Percentiles rank a stretch among this genome's conserved stretches.
Conservation (phyloP, 2,888 invertebrate species). For the Microplitis deprimator region DNA sequence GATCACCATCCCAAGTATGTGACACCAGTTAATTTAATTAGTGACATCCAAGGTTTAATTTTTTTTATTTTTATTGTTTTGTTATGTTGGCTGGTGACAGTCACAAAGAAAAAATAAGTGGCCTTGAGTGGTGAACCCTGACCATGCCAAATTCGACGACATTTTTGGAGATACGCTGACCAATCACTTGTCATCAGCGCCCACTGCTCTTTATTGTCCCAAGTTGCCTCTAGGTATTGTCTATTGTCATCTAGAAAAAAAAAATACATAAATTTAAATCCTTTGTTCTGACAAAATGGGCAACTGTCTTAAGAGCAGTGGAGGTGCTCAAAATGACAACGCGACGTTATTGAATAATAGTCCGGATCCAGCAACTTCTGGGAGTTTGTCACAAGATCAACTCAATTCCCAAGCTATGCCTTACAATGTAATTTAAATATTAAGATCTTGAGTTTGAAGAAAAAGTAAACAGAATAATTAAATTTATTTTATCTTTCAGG, state of each 20-base stretch:
- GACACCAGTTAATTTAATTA: slow-evolving; percentile 17
- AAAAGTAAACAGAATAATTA: neutral
- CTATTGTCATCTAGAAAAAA: neutral
- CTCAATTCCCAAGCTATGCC: slow-evolving; percentile 74
- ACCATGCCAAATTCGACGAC: slow-evolving; percentile 13
- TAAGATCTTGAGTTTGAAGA: no score
- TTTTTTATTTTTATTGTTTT: neutral
- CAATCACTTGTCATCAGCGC: neutral
- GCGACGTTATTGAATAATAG: slow-evolving; percentile 65
- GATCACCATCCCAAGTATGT: slow-evolving; percentile 18
- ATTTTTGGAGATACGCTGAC: slow-evolving; percentile 23
- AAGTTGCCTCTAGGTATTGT: neutral
- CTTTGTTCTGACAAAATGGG: slow-evolving; percentile 73
- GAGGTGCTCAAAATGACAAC: slow-evolving; percentile 66
- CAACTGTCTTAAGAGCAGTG: slow-evolving; percentile 79
- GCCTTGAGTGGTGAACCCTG: slow-evolving; percentile 6
- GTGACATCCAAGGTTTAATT: slow-evolving; percentile 6
- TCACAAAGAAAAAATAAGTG: neutral
- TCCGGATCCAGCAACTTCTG: slow-evolving; percentile 63
- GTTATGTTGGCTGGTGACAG: neutral
- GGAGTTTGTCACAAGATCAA: slow-evolving; percentile 72
- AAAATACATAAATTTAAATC: neutral
- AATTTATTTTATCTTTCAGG: slow-evolving; percentile 65
- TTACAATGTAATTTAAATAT: slow-evolving; percentile 72
- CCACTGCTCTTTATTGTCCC: neutral